Evolutionary conservation across 92 coral and sea anemone genomes (phyloP).

Genomic region (Porites cylindrica): DNA sequence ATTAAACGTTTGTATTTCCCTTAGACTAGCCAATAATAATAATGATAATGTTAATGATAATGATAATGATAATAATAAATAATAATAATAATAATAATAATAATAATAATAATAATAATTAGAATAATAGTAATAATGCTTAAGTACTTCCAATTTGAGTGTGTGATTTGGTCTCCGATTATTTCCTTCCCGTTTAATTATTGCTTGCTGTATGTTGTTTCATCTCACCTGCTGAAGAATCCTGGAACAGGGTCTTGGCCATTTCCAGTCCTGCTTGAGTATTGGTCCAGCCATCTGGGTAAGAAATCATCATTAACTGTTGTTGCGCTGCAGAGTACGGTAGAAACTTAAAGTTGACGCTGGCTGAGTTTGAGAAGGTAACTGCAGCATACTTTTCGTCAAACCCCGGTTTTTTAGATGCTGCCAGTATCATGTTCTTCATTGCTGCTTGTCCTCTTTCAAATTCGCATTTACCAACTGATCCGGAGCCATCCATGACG

Average conservation of each 20-base stretch:
- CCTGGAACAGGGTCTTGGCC: neutral
- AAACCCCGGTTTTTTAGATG: neutral
- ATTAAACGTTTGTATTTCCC: too few relatives aligned
- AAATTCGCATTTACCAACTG: neutral
- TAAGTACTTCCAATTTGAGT: too few relatives aligned
- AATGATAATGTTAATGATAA: too few relatives aligned
- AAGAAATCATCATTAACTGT: neutral
- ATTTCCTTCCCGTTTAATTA: neutral
- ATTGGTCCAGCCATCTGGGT: neutral
- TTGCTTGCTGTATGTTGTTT: neutral
- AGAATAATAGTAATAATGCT: too few relatives aligned
- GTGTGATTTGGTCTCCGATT: too few relatives aligned
- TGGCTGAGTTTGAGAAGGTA: neutral
- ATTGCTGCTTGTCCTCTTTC: neutral
- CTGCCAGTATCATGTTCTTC: neutral
- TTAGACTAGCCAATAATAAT: too few relatives aligned
- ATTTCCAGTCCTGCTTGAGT: neutral
- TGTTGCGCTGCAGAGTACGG: neutral
- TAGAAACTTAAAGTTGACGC: slow-evolving; percentile 3
- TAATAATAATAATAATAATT: too few relatives aligned
- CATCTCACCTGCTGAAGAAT: neutral
- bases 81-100: too few relatives aligned
- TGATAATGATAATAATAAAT: too few relatives aligned
- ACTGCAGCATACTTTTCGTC: neutral
- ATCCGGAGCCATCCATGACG: slow-evolving; percentile 3